Percentiles rank a stretch among this genome's conserved stretches.
These are phyloP conservation scores for Ridgeia piscesae DNA, from an alignment of 1,140 invertebrate genomes.

Conservation along the genomic window DNA sequence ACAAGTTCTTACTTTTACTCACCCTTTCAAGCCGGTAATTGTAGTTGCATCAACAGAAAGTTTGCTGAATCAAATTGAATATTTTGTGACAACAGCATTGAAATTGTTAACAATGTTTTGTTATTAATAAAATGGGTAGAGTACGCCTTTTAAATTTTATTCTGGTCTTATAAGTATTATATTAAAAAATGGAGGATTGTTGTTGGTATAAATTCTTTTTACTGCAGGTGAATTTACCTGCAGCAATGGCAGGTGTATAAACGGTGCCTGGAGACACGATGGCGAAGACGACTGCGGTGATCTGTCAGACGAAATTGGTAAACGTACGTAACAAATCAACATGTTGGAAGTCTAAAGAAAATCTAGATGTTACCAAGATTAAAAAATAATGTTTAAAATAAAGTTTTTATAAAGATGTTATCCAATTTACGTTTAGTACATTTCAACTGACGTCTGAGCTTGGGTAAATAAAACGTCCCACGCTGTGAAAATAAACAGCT, in stretches of 20 bases:
- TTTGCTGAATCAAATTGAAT: background rate
- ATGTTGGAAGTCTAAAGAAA: background rate
- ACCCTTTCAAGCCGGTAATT: too few species aligned
- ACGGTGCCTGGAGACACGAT: constrained; percentile 49
- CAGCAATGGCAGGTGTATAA: constrained; percentile 49
- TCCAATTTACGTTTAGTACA: background rate
- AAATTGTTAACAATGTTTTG: background rate
- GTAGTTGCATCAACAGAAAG: background rate
- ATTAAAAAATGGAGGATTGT: background rate
- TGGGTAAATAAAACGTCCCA: background rate
- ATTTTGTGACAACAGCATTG: background rate
- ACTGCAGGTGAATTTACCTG: constrained; percentile 52
- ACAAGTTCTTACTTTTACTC: too few species aligned
- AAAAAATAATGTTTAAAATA: background rate
- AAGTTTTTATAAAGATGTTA: background rate
- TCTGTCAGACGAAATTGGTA: background rate
- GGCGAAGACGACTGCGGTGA: constrained; percentile 30
- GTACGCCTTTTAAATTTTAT: background rate
- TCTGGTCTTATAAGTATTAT: background rate
- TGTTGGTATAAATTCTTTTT: background rate
- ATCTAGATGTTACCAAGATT: too few species aligned
- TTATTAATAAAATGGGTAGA: background rate
- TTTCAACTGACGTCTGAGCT: background rate
- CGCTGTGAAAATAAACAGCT: background rate
- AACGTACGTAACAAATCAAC: background rate